Evolutionary conservation across 2,888 invertebrate genomes (phyloP).

Genomic region (Ophioninae sp.): DNA sequence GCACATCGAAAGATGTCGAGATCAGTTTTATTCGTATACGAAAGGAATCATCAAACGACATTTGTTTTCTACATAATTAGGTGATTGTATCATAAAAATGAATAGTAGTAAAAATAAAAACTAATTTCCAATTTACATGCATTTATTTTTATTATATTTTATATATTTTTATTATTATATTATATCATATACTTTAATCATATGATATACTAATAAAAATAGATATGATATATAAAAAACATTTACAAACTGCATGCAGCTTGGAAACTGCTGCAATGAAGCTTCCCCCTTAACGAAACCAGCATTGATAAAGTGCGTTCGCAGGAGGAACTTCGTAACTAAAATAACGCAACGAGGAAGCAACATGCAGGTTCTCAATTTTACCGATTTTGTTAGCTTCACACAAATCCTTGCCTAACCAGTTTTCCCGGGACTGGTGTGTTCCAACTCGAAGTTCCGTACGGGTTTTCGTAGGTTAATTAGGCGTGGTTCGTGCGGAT

Average conservation of each 20-base stretch:
- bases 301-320: not conserved
- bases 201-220: too few species aligned
- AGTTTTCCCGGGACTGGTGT: not conserved
- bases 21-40: not conserved
- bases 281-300: not conserved
- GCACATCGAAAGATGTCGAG: not conserved
- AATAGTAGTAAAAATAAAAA: too few species aligned
- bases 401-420: not conserved
- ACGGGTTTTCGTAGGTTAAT: not conserved
- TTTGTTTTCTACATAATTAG: too few species aligned
- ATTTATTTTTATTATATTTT: too few species aligned
- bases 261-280: not conserved
- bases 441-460: not conserved
- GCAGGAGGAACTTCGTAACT: not conserved
- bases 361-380: not conserved
- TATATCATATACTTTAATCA: too few species aligned
- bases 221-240: too few species aligned
- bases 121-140: too few species aligned
- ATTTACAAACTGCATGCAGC: too few species aligned
- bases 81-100: too few species aligned
- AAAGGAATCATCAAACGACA: not conserved
- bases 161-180: too few species aligned
- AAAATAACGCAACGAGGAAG: not conserved
- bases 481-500: not conserved
- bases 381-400: not conserved